Percentiles rank a stretch among this genome's conserved stretches.
Evolutionary conservation across 2,888 invertebrate genomes (phyloP).

Genomic region (Uropetala carovei): DNA sequence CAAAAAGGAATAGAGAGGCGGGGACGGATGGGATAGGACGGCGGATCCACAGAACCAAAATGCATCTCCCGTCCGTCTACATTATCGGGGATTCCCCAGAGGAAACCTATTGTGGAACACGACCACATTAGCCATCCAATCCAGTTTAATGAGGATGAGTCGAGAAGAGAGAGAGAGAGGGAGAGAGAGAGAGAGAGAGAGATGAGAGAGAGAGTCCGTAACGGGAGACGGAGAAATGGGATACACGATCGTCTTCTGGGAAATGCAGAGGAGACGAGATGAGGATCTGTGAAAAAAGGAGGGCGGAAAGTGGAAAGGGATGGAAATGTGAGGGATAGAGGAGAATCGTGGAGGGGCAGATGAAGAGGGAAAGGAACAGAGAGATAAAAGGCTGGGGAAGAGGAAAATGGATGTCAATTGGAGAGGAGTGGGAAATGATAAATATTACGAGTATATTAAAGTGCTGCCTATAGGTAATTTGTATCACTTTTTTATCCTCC

Average conservation of each 20-base stretch:
- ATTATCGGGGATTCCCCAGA: not conserved
- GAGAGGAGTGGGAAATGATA: not conserved
- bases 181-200: not conserved
- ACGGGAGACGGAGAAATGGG: not conserved
- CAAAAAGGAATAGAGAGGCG: no score
- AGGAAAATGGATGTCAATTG: not conserved
- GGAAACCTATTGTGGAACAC: not conserved
- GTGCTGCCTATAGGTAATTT: no score
- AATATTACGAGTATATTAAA: not conserved
- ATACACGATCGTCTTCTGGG: not conserved
- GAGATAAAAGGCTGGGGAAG: not conserved
- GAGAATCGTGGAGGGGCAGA: not conserved
- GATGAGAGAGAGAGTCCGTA: not conserved
- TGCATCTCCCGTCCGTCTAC: not conserved
- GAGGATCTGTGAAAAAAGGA: not conserved
- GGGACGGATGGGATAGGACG: no score
- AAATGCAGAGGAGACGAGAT: not conserved
- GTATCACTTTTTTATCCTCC: no score
- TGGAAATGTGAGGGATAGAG: not conserved
- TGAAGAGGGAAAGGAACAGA: not conserved
- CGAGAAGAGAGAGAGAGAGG: no score
- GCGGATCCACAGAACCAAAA: no score
- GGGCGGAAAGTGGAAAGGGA: not conserved
- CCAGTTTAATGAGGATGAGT: not conserved
- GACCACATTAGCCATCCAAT: slow-evolving; percentile 22